These are phyloP conservation scores for Anolis carolinensis DNA, from an alignment of 2,113 vertebrate species.

Conservation along the genomic window DNA sequence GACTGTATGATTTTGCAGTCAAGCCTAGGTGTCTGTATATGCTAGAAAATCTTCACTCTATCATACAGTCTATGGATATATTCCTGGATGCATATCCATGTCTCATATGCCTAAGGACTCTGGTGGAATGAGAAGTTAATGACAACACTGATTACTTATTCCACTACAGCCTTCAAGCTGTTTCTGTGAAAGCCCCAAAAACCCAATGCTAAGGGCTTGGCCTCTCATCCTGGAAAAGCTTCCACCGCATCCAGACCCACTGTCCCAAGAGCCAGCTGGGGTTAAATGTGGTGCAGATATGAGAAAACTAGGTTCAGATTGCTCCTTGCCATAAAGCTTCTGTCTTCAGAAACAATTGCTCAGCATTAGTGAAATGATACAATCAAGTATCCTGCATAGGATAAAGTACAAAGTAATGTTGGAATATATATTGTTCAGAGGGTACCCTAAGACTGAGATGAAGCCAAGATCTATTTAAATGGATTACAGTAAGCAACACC, in stretches of 20 bases:
- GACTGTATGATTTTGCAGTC: neutral
- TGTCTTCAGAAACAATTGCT: neutral
- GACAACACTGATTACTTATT: neutral
- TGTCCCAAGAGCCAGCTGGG: neutral
- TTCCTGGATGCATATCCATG: neutral
- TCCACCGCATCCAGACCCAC: neutral
- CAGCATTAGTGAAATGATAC: neutral
- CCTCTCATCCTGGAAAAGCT: neutral
- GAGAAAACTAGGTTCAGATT: neutral
- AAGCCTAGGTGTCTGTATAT: neutral
- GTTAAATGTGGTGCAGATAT: neutral
- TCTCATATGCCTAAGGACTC: neutral
- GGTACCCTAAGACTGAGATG: neutral
- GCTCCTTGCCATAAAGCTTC: neutral
- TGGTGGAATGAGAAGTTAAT: no score
- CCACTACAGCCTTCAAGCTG: neutral
- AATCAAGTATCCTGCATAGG: neutral
- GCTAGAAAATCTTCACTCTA: neutral
- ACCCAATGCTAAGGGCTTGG: neutral
- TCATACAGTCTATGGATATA: neutral
- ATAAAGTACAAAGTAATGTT: neutral
- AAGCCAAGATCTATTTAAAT: neutral
- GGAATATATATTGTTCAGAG: constrained; percentile 9
- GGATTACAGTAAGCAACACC: neutral
- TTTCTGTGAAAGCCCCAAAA: neutral